phyloP scores from a whole-genome alignment of 37 sponge, comb jelly and placozoan species.

The Agelas oroides region DNA sequence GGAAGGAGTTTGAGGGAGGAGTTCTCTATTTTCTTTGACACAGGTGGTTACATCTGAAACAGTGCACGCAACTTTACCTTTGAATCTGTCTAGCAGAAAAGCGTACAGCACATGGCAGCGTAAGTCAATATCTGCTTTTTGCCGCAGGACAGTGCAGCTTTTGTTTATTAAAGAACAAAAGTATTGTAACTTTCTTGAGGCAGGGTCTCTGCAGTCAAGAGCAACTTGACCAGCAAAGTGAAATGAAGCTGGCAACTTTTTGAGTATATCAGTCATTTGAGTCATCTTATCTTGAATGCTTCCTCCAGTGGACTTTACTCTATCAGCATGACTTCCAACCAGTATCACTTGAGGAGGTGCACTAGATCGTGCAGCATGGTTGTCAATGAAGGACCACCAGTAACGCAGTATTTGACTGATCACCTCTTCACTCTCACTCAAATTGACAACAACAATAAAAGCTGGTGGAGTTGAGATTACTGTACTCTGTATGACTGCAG shows the following conservation, averaged over 20 bases:
- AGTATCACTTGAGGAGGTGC: conserved; percentile 35
- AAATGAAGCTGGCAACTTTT: neutral
- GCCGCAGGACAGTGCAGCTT: neutral
- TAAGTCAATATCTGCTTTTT: neutral
- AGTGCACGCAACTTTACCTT: neutral
- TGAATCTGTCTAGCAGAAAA: neutral
- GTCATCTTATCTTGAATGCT: neutral
- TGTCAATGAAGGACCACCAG: conserved; percentile 28
- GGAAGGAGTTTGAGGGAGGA: neutral
- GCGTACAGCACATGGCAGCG: conserved; percentile 36
- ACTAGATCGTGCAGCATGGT: neutral
- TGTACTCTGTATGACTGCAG: conserved; percentile 24
- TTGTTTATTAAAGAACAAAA: neutral
- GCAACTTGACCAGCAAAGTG: conserved; percentile 4
- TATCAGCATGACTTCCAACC: conserved; percentile 37
- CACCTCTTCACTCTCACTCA: conserved; percentile 23
- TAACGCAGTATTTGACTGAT: conserved; percentile 6
- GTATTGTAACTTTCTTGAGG: neutral
- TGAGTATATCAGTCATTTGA: neutral
- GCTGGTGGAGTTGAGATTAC: conserved; percentile 14
- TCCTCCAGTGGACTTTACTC: too few species aligned
- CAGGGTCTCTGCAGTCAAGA: conserved; percentile 1
- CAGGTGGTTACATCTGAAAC: neutral
- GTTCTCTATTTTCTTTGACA: neutral
- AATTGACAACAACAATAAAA: conserved; percentile 28